Percentiles rank a stretch among this genome's conserved stretches.
phyloP scores from a whole-genome alignment of 2,888 invertebrate genomes.

The Eurytoma adleriae region DNA sequence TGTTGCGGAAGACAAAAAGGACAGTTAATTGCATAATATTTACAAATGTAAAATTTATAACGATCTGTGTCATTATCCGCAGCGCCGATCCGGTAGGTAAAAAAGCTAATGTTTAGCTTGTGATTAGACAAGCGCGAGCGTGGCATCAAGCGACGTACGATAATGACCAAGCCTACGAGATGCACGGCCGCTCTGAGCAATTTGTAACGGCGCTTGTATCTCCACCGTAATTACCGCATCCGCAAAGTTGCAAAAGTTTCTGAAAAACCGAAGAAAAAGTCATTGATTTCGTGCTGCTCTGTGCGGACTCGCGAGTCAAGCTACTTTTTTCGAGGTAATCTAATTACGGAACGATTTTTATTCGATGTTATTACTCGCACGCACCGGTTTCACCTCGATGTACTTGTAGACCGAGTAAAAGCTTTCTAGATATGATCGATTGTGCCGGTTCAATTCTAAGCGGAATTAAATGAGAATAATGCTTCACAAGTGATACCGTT shows the following conservation, averaged over 20 bases:
- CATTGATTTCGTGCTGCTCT: background rate
- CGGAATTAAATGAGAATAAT: too few relatives aligned
- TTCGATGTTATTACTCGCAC: background rate
- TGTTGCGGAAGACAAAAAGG: too few relatives aligned
- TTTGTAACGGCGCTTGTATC: constrained; percentile 9
- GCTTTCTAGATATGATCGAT: too few relatives aligned
- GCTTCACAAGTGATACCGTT: too few relatives aligned
- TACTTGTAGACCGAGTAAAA: background rate
- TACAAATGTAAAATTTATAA: background rate
- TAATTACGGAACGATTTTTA: constrained; percentile 8
- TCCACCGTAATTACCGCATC: background rate
- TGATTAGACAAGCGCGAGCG: constrained; percentile 5
- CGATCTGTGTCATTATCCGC: too few relatives aligned
- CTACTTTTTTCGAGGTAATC: constrained; percentile 14
- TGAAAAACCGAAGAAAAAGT: constrained; percentile 8
- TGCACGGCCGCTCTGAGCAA: background rate
- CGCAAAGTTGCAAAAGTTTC: background rate
- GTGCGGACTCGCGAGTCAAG: background rate
- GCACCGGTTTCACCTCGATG: background rate
- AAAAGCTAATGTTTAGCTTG: background rate
- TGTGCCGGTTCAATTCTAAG: too few relatives aligned
- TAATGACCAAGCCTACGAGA: constrained; percentile 6
- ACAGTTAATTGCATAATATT: too few relatives aligned
- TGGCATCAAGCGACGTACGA: constrained; percentile 2
- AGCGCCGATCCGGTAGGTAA: background rate